Evolutionary conservation across 2,113 vertebrate species (phyloP).

Genomic region (Aldabrachelys gigantea): DNA sequence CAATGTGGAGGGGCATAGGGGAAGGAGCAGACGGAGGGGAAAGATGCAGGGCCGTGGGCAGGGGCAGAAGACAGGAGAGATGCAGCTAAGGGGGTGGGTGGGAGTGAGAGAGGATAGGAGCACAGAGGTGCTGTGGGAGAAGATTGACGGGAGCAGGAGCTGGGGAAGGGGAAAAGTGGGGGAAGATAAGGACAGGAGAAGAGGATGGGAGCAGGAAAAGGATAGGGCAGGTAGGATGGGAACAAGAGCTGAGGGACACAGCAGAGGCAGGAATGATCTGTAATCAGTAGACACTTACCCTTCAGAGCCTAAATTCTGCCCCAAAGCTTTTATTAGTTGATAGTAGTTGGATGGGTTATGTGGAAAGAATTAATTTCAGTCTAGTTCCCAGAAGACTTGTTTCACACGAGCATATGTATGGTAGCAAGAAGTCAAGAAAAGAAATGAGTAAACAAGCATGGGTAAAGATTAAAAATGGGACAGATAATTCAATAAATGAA

Average conservation of each 20-base stretch:
- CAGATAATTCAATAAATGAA: not conserved
- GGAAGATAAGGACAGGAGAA: not conserved
- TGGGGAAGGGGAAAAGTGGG: not conserved
- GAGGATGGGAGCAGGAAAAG: not conserved
- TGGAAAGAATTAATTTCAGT: not conserved
- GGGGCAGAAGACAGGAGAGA: not conserved
- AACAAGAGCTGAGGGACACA: not conserved
- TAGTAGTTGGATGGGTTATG: not conserved
- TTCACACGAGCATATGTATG: not conserved
- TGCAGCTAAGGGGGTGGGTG: no score
- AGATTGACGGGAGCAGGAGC: not conserved
- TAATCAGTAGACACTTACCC: not conserved
- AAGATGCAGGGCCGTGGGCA: not conserved
- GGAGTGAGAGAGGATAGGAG: no score
- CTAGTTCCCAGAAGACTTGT: not conserved
- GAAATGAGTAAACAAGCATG: not conserved
- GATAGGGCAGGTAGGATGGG: not conserved
- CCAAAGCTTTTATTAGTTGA: not conserved
- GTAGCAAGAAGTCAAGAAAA: not conserved
- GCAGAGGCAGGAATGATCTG: not conserved
- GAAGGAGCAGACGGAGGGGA: not conserved
- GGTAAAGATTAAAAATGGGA: not conserved
- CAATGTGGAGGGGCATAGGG: not conserved
- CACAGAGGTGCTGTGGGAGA: not conserved
- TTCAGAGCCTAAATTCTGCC: not conserved